Evolutionary conservation across 2,797 vertebrate genomes (phyloP).

Genomic region (Brachyalestes nurse): DNA sequence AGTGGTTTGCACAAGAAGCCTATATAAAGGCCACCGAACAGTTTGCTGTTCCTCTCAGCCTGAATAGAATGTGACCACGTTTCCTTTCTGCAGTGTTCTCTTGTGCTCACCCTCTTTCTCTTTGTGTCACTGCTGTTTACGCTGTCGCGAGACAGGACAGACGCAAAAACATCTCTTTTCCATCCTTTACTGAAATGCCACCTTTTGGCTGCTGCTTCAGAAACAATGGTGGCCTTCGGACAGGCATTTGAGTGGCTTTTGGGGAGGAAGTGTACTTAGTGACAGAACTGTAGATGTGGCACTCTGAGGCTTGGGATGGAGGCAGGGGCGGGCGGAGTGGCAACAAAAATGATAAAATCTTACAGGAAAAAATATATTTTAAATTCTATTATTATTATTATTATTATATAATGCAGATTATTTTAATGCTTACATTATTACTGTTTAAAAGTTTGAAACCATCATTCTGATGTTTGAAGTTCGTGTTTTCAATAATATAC

Average conservation of each 20-base stretch:
- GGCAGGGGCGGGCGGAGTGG: background rate
- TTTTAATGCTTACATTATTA: no score
- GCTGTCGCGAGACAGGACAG: conserved; percentile 8
- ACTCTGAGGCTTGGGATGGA: background rate
- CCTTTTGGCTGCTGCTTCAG: background rate
- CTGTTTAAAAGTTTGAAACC: no score
- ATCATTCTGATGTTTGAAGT: no score
- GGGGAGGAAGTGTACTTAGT: background rate
- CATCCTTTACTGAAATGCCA: conserved; percentile 23
- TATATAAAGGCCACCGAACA: background rate
- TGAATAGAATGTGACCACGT: conserved; percentile 20
- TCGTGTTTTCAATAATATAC: no score
- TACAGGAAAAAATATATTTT: no score
- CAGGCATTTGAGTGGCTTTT: background rate
- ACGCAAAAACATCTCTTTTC: conserved; percentile 3
- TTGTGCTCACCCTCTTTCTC: conserved; percentile 18
- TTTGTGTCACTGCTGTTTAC: conserved; percentile 3
- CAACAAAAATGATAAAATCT: no score
- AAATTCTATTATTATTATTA: no score
- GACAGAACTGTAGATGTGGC: conserved; percentile 1
- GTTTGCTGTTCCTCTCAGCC: conserved; percentile 2
- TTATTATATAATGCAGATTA: no score
- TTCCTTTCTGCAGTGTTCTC: background rate
- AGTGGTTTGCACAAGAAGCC: conserved; percentile 11
- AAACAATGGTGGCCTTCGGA: background rate